phyloP scores from a whole-genome alignment of 2,113 vertebrate genomes.

The Cacatua alba region DNA sequence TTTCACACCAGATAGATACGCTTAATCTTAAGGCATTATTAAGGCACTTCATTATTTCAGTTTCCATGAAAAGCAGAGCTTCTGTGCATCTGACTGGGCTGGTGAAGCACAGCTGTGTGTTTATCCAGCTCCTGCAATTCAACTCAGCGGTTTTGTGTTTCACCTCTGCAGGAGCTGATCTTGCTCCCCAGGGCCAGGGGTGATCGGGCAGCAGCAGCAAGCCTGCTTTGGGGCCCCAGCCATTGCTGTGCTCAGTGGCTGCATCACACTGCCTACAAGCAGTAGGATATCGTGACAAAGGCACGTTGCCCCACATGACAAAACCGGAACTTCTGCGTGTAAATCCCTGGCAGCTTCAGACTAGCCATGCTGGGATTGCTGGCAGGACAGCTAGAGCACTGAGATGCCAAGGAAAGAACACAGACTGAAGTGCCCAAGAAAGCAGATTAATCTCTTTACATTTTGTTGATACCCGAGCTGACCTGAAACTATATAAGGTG shows the following conservation, averaged over 20 bases:
- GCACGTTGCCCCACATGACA: background rate
- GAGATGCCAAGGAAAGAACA: background rate
- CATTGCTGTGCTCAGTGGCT: background rate
- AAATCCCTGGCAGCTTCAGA: background rate
- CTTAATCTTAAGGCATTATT: background rate
- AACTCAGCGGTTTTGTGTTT: rapidly evolving
- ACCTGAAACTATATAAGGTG: rapidly evolving
- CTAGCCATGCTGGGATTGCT: rapidly evolving
- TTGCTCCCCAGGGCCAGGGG: background rate
- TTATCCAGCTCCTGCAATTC: background rate
- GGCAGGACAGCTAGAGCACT: background rate
- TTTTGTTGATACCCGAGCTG: background rate
- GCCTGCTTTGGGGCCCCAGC: rapidly evolving
- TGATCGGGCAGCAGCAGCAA: background rate
- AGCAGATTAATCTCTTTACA: background rate
- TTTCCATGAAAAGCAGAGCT: background rate
- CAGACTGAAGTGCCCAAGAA: too few relatives aligned
- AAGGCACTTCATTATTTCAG: background rate
- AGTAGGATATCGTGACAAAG: too few relatives aligned
- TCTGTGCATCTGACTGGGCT: background rate
- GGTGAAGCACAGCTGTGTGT: background rate
- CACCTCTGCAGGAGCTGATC: background rate
- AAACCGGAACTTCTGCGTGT: background rate
- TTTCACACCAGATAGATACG: background rate
- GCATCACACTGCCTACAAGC: too few relatives aligned